Percentiles rank a stretch among this genome's conserved stretches.
Evolutionary conservation across 2,113 vertebrate species (phyloP).

Genomic region (Takifugu bimaculatus): DNA sequence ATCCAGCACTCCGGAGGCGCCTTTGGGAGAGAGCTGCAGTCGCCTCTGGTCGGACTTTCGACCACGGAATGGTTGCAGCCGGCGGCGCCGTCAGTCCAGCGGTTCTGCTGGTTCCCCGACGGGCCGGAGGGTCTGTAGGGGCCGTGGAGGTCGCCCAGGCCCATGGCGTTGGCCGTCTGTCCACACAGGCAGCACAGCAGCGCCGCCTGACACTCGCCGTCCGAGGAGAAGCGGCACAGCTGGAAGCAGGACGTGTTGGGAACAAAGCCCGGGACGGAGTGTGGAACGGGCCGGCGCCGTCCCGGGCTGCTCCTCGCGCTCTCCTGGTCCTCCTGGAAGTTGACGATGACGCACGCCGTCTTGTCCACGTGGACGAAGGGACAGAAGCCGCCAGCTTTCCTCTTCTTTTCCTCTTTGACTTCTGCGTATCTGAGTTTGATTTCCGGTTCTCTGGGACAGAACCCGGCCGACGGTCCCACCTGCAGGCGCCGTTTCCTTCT

Average conservation of each 20-base stretch:
- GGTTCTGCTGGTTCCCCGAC: not conserved
- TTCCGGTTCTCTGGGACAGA: slow-evolving; percentile 60
- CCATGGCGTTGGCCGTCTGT: slow-evolving; percentile 56
- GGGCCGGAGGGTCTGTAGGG: slow-evolving; percentile 55
- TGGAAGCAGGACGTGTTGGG: slow-evolving; percentile 70
- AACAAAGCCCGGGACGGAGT: slow-evolving; percentile 40
- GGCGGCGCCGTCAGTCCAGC: slow-evolving; percentile 3
- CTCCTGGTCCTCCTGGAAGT: slow-evolving; percentile 67
- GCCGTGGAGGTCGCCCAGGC: slow-evolving; percentile 77
- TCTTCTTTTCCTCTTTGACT: slow-evolving; percentile 42
- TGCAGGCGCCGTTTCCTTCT: slow-evolving; percentile 28
- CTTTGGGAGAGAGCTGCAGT: not conserved
- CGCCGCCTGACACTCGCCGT: slow-evolving; percentile 7
- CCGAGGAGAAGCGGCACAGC: slow-evolving; percentile 49
- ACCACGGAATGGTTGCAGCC: not conserved
- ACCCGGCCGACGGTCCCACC: slow-evolving; percentile 24
- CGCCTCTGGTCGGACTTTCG: not conserved
- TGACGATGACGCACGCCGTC: slow-evolving; percentile 64
- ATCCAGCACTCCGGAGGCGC: slow-evolving; percentile 67
- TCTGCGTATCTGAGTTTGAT: slow-evolving; percentile 66
- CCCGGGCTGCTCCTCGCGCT: not conserved
- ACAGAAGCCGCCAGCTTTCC: slow-evolving; percentile 41
- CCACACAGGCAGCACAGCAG: slow-evolving; percentile 72
- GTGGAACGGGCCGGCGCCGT: not conserved
- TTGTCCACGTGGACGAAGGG: slow-evolving; percentile 68